phyloP scores from a whole-genome alignment of 2,113 vertebrate species.

The Aptenodytes patagonicus region DNA sequence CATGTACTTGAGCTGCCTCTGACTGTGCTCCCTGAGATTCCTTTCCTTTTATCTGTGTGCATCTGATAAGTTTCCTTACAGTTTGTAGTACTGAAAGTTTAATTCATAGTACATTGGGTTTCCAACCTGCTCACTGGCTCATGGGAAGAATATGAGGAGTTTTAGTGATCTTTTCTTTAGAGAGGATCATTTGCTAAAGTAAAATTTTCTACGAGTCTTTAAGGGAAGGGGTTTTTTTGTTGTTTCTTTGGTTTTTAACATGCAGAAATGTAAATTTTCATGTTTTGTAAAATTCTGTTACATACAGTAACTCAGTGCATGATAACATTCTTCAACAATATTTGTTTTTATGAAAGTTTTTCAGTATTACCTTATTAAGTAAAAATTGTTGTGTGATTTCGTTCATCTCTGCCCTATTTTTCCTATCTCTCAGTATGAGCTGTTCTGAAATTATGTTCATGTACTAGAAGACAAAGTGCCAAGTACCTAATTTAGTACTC shows the following conservation, averaged over 20 bases:
- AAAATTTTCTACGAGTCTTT: neutral
- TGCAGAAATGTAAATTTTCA: neutral
- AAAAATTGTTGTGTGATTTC: neutral
- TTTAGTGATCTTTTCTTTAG: neutral
- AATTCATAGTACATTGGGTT: neutral
- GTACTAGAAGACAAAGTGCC: slow-evolving; percentile 37
- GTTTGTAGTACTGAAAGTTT: neutral
- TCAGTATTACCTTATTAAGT: slow-evolving; percentile 45
- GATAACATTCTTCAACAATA: neutral
- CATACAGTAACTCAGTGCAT: neutral
- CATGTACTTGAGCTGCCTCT: neutral
- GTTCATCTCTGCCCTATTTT: slow-evolving; percentile 37
- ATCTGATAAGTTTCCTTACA: neutral
- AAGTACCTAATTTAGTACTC: slow-evolving; percentile 57
- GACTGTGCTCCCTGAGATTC: neutral
- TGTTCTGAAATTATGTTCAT: slow-evolving; percentile 59
- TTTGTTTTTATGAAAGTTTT: neutral
- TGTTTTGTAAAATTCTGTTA: neutral
- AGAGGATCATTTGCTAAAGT: neutral
- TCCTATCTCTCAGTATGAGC: slow-evolving; percentile 19
- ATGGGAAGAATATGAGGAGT: neutral
- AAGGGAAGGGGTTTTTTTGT: neutral
- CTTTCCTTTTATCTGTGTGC: neutral
- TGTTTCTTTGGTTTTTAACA: neutral
- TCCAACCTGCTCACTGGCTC: neutral